Conservation (phyloP, 2,797 vertebrate genomes). For the Lepidocolaptes lacrymiger region DNA sequence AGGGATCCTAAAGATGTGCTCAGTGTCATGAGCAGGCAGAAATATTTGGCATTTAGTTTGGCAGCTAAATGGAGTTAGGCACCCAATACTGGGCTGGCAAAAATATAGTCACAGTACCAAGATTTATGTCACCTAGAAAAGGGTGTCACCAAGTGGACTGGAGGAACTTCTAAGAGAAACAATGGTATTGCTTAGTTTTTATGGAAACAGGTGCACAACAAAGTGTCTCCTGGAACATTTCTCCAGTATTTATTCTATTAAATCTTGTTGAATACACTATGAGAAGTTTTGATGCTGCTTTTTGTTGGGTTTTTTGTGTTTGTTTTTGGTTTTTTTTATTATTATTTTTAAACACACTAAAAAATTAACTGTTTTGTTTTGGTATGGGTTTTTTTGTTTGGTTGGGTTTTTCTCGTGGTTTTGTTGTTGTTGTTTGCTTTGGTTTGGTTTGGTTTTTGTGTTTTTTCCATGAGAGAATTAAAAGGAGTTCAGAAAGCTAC, state of each 20-base stretch:
- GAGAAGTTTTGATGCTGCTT: background rate
- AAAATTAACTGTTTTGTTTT: background rate
- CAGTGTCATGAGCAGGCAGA: background rate
- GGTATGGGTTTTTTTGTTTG: too few species aligned
- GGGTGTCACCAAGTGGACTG: background rate
- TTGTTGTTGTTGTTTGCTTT: too few species aligned
- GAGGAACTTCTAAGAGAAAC: background rate
- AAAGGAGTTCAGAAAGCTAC: background rate
- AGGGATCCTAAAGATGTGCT: background rate
- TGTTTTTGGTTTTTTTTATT: background rate
- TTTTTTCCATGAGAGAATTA: background rate
- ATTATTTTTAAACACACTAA: background rate
- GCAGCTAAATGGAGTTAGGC: background rate
- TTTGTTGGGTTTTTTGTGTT: background rate
- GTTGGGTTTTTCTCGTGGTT: too few species aligned
- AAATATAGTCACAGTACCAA: background rate
- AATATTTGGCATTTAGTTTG: background rate
- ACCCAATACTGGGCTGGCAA: background rate
- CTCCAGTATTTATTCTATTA: background rate
- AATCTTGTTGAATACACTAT: background rate
- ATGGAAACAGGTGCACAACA: background rate
- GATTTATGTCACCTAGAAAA: background rate
- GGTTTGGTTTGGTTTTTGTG: too few species aligned
- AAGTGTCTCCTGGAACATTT: background rate
- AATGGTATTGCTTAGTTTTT: background rate